Evolutionary conservation across 2,888 invertebrate genomes (phyloP).

Genomic region (Caradrina kadenii): DNA sequence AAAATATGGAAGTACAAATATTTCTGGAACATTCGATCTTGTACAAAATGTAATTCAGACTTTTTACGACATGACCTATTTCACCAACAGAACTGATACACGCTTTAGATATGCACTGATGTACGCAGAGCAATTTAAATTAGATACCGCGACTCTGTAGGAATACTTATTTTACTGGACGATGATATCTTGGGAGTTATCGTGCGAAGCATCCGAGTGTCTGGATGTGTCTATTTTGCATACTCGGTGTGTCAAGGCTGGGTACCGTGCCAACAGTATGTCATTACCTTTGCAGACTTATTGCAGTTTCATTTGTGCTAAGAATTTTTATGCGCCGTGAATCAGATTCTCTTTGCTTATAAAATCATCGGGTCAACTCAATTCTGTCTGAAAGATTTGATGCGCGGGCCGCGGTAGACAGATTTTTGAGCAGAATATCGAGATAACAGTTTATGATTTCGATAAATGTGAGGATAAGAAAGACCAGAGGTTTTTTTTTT

Average conservation of each 20-base stretch:
- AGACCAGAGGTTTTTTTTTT: background rate
- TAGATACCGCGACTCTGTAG: conserved; percentile 61
- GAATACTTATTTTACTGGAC: conserved; percentile 63
- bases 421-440: conserved; percentile 25
- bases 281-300: conserved; percentile 52
- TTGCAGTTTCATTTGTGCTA: conserved; percentile 48
- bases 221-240: conserved; percentile 52
- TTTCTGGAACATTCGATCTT: conserved; percentile 11
- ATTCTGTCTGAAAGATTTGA: conserved; percentile 18
- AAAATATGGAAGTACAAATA: conserved; percentile 2
- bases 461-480: conserved; percentile 24
- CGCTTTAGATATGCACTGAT: conserved; percentile 68
- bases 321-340: conserved; percentile 45
- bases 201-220: conserved; percentile 52
- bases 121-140: conserved; percentile 70
- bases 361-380: conserved; percentile 14
- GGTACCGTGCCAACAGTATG: conserved; percentile 51
- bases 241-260: conserved; percentile 65
- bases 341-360: conserved; percentile 27
- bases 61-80: conserved; percentile 54
- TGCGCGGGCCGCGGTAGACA: conserved; percentile 1
- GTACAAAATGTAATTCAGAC: conserved; percentile 6
- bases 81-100: conserved; percentile 66
- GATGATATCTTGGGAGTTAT: conserved; percentile 64
- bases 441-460: conserved; percentile 34